Conservation (phyloP, 2,797 vertebrate genomes). For the Artibeus jamaicensis region DNA sequence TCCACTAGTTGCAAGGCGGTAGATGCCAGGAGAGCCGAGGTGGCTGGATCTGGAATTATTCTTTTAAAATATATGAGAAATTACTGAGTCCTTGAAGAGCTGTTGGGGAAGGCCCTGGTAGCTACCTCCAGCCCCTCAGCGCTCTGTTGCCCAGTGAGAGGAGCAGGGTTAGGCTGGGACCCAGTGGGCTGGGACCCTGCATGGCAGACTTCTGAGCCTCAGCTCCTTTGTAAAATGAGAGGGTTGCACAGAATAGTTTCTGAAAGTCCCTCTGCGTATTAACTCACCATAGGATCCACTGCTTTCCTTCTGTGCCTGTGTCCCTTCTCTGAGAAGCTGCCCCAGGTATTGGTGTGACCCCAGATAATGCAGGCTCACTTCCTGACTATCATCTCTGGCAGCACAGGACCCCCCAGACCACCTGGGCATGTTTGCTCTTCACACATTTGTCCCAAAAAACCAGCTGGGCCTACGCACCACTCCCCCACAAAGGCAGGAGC, state of each 20-base stretch:
- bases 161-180: not conserved
- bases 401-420: not conserved
- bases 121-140: not conserved
- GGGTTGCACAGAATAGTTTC: not conserved
- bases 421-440: not conserved
- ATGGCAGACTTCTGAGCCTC: not conserved
- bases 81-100: not conserved
- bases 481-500: not conserved
- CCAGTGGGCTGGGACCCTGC: not conserved
- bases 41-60: not conserved
- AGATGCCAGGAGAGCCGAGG: not conserved
- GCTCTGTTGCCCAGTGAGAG: not conserved
- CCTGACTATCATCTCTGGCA: not conserved
- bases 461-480: not conserved
- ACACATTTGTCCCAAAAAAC: not conserved
- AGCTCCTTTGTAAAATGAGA: not conserved
- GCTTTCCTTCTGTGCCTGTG: not conserved
- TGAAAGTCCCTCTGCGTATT: not conserved
- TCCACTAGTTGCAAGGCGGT: not conserved
- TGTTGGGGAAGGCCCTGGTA: not conserved
- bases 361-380: not conserved
- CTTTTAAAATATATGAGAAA: not conserved
- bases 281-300: not conserved
- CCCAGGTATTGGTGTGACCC: not conserved
- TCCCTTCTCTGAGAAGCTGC: not conserved